Evolutionary conservation across 2,113 vertebrate species (phyloP).

Genomic region (Lepus timidus): DNA sequence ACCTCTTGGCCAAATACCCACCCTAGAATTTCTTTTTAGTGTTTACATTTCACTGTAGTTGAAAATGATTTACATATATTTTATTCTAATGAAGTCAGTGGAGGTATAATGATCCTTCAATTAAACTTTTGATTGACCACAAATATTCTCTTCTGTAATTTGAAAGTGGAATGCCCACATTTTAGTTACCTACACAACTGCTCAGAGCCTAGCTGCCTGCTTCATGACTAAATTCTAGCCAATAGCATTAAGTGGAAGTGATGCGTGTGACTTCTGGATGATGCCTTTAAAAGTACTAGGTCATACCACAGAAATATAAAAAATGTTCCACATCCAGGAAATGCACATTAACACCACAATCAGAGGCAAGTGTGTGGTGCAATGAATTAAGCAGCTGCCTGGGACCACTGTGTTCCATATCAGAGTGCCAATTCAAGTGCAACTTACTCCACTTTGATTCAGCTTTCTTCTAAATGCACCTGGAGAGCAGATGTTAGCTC

Average conservation of each 20-base stretch:
- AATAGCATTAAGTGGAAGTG: background rate
- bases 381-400: no score
- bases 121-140: background rate
- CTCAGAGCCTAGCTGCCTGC: background rate
- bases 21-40: background rate
- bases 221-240: background rate
- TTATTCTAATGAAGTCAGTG: background rate
- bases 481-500: no score
- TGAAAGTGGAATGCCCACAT: background rate
- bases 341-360: background rate
- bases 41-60: slow-evolving; percentile 7
- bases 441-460: no score
- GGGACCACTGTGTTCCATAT: no score
- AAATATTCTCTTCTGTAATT: background rate
- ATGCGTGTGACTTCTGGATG: background rate
- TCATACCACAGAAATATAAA: background rate
- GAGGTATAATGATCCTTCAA: background rate
- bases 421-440: no score
- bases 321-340: background rate
- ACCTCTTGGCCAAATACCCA: no score
- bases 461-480: no score
- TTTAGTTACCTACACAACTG: background rate
- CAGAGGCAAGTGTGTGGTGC: background rate
- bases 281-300: background rate
- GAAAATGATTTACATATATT: slow-evolving; percentile 28